Evolutionary conservation across 1,140 invertebrate genomes (phyloP).

Genomic region (Anadara kagoshimensis): DNA sequence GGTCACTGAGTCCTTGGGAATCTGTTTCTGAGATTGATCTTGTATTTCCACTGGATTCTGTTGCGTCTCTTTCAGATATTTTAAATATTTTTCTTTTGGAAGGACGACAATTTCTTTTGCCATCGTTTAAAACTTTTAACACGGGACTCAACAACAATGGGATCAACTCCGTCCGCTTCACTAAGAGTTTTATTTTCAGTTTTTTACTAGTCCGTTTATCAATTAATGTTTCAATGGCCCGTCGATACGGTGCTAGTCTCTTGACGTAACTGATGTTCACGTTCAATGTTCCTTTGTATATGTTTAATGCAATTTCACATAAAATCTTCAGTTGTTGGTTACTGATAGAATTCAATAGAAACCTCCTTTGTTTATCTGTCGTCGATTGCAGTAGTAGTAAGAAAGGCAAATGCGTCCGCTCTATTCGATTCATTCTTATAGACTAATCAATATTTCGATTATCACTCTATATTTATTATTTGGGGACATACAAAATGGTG

Average conservation of each 20-base stretch:
- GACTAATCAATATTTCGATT: background rate
- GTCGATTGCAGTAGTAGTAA: background rate
- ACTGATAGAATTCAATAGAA: constrained; percentile 12
- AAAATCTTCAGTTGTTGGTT: constrained; percentile 12
- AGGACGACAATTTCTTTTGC: constrained; percentile 23
- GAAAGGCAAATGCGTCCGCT: background rate
- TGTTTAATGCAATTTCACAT: constrained; percentile 27
- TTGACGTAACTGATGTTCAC: constrained; percentile 12
- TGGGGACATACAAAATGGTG: constrained; percentile 20
- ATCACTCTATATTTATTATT: constrained; percentile 12
- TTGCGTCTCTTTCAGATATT: background rate
- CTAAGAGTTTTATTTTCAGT: constrained; percentile 1
- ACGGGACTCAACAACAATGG: constrained; percentile 14
- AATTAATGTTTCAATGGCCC: background rate
- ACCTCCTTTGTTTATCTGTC: constrained; percentile 15
- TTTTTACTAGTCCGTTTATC: background rate
- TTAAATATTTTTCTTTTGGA: constrained; percentile 30
- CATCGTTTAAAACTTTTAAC: constrained; percentile 20
- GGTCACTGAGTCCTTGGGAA: background rate
- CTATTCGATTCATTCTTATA: constrained; percentile 26
- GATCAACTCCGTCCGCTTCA: background rate
- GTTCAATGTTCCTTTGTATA: constrained; percentile 15
- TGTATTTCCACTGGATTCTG: background rate
- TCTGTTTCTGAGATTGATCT: background rate
- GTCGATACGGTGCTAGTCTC: constrained; percentile 18